phyloP scores from a whole-genome alignment of 2,797 vertebrate species.

The Acanthornis magna region DNA sequence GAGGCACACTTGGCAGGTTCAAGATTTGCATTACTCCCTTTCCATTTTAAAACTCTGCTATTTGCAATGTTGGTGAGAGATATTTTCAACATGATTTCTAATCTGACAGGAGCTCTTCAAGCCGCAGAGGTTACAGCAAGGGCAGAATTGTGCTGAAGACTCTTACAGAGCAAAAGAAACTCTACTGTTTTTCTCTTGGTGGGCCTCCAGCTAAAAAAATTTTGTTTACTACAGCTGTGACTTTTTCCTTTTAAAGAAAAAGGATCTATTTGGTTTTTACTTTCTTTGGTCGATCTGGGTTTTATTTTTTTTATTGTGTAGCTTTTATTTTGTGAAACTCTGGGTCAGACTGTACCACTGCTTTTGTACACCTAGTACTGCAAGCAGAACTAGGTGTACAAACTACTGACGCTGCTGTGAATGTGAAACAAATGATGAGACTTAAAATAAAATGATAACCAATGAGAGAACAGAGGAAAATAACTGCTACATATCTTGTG shows the following conservation, averaged over 20 bases:
- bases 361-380: neutral
- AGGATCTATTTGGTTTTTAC: neutral
- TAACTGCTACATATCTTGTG: neutral
- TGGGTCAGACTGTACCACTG: neutral
- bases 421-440: neutral
- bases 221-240: neutral
- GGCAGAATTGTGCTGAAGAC: neutral
- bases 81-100: neutral
- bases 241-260: neutral
- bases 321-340: neutral
- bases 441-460: neutral
- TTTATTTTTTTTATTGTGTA: neutral
- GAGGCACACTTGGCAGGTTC: neutral
- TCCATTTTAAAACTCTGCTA: constrained; percentile 22
- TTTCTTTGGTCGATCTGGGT: neutral
- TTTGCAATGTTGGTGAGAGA: neutral
- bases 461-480: constrained; percentile 9
- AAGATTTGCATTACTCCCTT: constrained; percentile 6
- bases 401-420: neutral
- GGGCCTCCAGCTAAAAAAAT: neutral
- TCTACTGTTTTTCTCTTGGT: neutral
- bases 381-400: neutral
- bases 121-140: neutral
- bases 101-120: constrained; percentile 4
- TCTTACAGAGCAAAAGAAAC: neutral